Conservation (phyloP, 2,888 invertebrate species). For the Pseudeuparius sepicola region DNA sequence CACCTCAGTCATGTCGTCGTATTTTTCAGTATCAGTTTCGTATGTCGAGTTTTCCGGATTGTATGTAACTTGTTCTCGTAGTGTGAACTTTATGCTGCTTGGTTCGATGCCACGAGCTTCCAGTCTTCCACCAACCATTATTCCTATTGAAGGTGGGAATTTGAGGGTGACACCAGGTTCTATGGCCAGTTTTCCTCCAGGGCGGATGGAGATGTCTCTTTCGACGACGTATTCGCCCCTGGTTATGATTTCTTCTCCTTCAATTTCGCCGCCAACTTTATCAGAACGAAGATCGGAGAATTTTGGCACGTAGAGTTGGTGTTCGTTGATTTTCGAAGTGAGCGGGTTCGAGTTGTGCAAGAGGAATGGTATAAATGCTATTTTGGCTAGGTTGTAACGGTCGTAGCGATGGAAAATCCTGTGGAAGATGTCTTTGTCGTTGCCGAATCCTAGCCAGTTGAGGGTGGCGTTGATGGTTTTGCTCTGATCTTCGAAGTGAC, state of each 20-base stretch:
- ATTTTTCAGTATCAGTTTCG: constrained; percentile 41
- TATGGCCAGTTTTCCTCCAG: constrained; percentile 83
- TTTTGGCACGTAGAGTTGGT: constrained; percentile 67
- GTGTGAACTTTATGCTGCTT: constrained; percentile 67
- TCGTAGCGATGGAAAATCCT: constrained; percentile 78
- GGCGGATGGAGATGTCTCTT: constrained; percentile 87
- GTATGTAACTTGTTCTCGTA: constrained; percentile 66
- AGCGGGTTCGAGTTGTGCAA: constrained; percentile 83
- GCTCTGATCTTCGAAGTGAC: constrained; percentile 90
- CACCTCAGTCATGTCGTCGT: constrained; percentile 46
- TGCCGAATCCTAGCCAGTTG: constrained; percentile 82
- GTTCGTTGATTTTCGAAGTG: constrained; percentile 69
- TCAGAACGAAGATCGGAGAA: constrained; percentile 58
- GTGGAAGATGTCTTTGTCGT: constrained; percentile 62
- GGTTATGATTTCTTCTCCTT: constrained; percentile 75
- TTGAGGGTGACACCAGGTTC: constrained; percentile 80
- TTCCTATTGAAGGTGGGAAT: constrained; percentile 88
- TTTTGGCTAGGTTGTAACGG: constrained; percentile 88
- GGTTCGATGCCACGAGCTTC: constrained; percentile 73
- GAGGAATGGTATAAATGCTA: constrained; percentile 84
- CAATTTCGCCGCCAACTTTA: constrained; percentile 83
- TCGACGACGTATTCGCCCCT: constrained; percentile 84
- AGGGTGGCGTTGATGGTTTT: constrained; percentile 85
- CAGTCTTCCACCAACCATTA: constrained; percentile 90
- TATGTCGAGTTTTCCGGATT: constrained; percentile 52